Conservation (phyloP, 2,888 invertebrate species). For the Andrena bucephala region DNA sequence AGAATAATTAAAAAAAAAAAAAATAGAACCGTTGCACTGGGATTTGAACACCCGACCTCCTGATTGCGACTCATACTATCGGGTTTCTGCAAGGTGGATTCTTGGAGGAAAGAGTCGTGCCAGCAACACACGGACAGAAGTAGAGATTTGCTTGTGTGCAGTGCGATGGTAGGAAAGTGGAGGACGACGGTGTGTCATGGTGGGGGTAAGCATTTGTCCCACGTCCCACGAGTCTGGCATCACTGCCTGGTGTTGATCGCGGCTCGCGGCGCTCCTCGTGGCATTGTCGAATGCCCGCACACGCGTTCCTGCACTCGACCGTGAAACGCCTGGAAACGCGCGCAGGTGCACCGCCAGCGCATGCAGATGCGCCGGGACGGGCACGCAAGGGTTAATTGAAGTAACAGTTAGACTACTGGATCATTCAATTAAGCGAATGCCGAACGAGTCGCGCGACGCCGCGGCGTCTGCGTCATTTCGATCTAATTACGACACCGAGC, state of each 20-base stretch:
- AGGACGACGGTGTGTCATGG: too few species aligned
- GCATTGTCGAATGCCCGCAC: slow-evolving; percentile 35
- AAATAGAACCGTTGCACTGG: too few species aligned
- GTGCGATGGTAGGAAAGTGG: too few species aligned
- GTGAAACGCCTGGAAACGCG: slow-evolving; percentile 36
- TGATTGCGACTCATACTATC: too few species aligned
- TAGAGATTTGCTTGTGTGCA: too few species aligned
- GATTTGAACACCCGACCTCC: too few species aligned
- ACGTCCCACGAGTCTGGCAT: too few species aligned
- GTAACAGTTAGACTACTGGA: slow-evolving; percentile 59
- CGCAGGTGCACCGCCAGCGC: slow-evolving; percentile 44
- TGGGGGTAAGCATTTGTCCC: too few species aligned
- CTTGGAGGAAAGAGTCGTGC: too few species aligned
- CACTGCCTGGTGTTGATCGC: background rate
- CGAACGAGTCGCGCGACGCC: slow-evolving; percentile 53
- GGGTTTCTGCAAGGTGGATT: too few species aligned
- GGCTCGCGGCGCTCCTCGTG: background rate
- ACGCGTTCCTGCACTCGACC: slow-evolving; percentile 27
- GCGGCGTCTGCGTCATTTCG: slow-evolving; percentile 57
- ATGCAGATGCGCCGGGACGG: slow-evolving; percentile 44
- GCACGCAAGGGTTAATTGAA: slow-evolving; percentile 57
- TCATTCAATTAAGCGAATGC: slow-evolving; percentile 65
- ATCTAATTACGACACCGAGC: slow-evolving; percentile 54
- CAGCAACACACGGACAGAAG: too few species aligned
- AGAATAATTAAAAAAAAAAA: too few species aligned